Conservation (phyloP, 2,113 vertebrate species). For the Epinephelus lanceolatus region DNA sequence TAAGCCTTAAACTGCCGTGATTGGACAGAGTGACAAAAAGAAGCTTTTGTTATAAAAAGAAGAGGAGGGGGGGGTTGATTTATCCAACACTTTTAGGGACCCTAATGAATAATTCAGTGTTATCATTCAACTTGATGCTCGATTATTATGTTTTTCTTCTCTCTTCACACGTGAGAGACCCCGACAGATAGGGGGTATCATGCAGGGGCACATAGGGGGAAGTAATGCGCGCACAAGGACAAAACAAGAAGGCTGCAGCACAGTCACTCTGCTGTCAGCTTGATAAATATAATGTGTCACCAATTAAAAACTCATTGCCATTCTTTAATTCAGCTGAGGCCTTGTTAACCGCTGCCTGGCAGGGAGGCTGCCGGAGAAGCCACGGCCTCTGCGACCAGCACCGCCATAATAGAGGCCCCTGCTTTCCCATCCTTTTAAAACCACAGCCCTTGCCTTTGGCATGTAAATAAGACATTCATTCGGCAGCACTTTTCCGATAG, state of each 20-base stretch:
- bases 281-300: constrained; percentile 98
- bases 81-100: constrained; percentile 86
- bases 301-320: constrained; percentile 96
- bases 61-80: constrained; percentile 79
- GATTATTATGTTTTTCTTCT: constrained; percentile 88
- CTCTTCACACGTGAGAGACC: constrained; percentile 87
- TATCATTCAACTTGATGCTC: constrained; percentile 89
- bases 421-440: constrained; percentile 89
- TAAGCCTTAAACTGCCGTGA: constrained; percentile 81
- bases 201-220: constrained; percentile 86
- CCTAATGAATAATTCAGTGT: constrained; percentile 96
- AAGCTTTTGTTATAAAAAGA: constrained; percentile 81
- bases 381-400: constrained; percentile 84
- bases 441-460: constrained; percentile 87
- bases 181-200: constrained; percentile 79
- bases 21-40: constrained; percentile 82
- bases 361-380: constrained; percentile 84
- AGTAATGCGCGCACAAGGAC: constrained; percentile 87
- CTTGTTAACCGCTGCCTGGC: constrained; percentile 92
- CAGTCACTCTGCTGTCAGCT: constrained; percentile 90
- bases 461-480: constrained; percentile 97
- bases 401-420: constrained; percentile 85
- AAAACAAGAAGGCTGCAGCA: constrained; percentile 87
- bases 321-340: constrained; percentile 89
- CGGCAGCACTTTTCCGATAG: constrained; percentile 86